Base-by-base conservation (phyloP, 2,888 invertebrate genomes). In the Suillia variegata region DNA sequence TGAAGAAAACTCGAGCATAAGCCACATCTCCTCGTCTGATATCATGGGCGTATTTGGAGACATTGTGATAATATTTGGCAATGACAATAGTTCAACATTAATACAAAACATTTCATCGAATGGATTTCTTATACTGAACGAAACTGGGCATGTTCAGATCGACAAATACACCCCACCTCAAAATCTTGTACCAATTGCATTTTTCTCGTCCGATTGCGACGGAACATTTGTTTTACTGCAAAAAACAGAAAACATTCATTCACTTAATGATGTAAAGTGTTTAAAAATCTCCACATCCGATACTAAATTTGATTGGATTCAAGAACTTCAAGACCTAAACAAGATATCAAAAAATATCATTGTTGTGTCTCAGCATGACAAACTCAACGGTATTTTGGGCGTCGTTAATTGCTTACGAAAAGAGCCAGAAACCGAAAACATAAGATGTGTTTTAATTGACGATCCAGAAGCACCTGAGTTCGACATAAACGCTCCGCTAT, bases 361-460 rank as follows among this genome's bases (percentile, higher is more conserved):
- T 1, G 75, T 94, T 3, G 85, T 90, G 4, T 83, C 87, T 2
- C 86, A 90, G 78, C 85, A 87, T 63, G 87, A 89, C 60, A 84
- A 84, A 6, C 82, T 87, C 21, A 91, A 86, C 74, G 97, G 97
- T 18, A 84, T 95, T 1, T 76, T 94, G 12, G 97, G 96, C 21
- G 83, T 96, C 54, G 87, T 91, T 0, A 94, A 94, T 71, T 95
- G 95, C 79, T 78, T 96, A n/a, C 85, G 90, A 61, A 88, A 85
- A 68, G 94, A 94, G 74, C 87, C 88, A 2, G 89, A 89, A 61
- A 89, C 90, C 51, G 85, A 85, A 63, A 76, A 84, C 0, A 83
- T 86, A 0, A 83, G 85, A 58, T 87, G 87, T 62, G 71, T 91
- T 2, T 83, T 90, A 17, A 86, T 90, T 58, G 74, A 87, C 62